phyloP scores from a whole-genome alignment of 2,888 invertebrate genomes.

The Herminia tarsipennalis region DNA sequence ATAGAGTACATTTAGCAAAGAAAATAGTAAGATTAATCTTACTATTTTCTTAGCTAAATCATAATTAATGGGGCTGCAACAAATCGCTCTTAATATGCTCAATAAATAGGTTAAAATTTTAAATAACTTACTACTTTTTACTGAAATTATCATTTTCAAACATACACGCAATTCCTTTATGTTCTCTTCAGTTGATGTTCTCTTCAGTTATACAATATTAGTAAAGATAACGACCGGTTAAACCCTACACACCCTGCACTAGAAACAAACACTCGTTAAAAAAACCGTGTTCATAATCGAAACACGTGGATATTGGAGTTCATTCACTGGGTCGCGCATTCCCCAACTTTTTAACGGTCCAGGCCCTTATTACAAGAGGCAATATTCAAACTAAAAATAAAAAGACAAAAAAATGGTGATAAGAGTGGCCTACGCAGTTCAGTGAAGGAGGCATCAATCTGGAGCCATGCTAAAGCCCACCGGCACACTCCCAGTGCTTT shows the following conservation, averaged over 20 bases:
- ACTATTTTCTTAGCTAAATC: too few species aligned
- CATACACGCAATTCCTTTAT: too few species aligned
- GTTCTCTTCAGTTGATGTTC: too few species aligned
- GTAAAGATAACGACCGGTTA: background rate
- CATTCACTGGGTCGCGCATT: conserved; percentile 66
- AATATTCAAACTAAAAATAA: conserved; percentile 79
- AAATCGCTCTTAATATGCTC: too few species aligned
- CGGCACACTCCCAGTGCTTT: conserved; percentile 66
- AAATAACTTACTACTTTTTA: too few species aligned
- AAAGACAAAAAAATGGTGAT: conserved; percentile 68
- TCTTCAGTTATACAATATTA: too few species aligned
- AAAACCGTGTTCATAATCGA: conserved; percentile 51
- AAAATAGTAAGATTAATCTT: too few species aligned
- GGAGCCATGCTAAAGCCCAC: conserved; percentile 79
- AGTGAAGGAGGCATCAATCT: conserved; percentile 74
- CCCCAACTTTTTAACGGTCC: conserved; percentile 68
- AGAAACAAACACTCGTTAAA: conserved; percentile 45
- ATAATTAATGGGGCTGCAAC: too few species aligned
- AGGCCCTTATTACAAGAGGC: conserved; percentile 74
- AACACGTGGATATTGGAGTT: conserved; percentile 64
- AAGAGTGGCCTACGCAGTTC: conserved; percentile 58
- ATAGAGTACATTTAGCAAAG: too few species aligned
- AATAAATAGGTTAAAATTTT: too few species aligned
- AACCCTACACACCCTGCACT: conserved; percentile 14
- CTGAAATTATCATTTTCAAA: too few species aligned